A percentile compares a stretch with the other conserved stretches of the same genome.
Conservation (phyloP, 2,888 invertebrate genomes). For the Theretra japonica region DNA sequence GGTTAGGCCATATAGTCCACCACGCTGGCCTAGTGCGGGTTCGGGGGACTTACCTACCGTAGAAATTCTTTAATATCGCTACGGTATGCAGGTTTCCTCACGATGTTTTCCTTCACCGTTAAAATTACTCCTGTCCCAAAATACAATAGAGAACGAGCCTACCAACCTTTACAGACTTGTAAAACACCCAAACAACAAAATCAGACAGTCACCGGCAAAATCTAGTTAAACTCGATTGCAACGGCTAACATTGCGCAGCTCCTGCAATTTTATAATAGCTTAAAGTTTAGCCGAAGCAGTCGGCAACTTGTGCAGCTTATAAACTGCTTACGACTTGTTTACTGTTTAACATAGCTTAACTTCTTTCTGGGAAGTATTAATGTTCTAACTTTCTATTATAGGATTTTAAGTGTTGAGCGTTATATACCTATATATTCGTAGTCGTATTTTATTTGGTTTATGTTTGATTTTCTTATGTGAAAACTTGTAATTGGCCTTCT, state of each 20-base stretch:
- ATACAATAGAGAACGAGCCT: too few relatives aligned
- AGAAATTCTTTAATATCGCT: too few relatives aligned
- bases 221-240: conserved; percentile 16
- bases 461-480: too few relatives aligned
- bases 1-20: too few relatives aligned
- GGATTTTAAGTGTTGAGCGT: background rate
- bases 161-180: background rate
- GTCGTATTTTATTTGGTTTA: too few relatives aligned
- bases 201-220: background rate
- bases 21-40: too few relatives aligned
- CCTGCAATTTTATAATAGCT: conserved; percentile 23
- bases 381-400: background rate
- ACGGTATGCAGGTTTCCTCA: too few relatives aligned
- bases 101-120: too few relatives aligned
- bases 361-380: conserved; percentile 16
- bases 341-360: conserved; percentile 26
- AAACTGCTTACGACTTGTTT: conserved; percentile 22
- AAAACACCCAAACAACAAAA: background rate
- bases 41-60: too few relatives aligned
- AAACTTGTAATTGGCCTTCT: too few relatives aligned
- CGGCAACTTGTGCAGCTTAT: conserved; percentile 18
- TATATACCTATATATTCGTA: too few relatives aligned
- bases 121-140: too few relatives aligned
- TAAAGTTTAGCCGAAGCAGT: conserved; percentile 21
- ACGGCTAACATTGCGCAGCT: conserved; percentile 7